These are phyloP conservation scores for Sebastes trivittatus DNA, from an alignment of 2,797 vertebrate genomes.

Conservation along the genomic window DNA sequence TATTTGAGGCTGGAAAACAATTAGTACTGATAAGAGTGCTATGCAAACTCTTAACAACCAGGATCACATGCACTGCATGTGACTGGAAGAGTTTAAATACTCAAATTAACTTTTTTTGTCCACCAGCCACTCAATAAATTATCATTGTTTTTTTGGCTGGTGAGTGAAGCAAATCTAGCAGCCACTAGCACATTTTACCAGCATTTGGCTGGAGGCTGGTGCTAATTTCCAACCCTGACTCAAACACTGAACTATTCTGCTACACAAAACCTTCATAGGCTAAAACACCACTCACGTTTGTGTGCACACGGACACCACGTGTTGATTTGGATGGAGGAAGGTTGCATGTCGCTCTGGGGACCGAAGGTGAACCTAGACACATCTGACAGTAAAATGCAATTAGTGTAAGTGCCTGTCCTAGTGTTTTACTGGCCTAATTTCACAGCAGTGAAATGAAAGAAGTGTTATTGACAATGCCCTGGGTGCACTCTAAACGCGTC, in stretches of 20 bases:
- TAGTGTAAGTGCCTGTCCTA: conserved; percentile 63
- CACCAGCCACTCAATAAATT: no score
- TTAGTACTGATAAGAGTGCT: background rate
- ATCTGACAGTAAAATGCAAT: conserved; percentile 70
- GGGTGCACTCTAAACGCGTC: conserved; percentile 51
- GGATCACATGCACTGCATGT: background rate
- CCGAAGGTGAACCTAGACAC: conserved; percentile 37
- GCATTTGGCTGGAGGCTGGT: no score
- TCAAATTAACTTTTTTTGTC: no score
- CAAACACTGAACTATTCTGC: background rate
- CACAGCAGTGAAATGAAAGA: conserved; percentile 55
- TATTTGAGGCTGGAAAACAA: conserved; percentile 20
- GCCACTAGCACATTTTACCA: no score
- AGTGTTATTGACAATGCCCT: conserved; percentile 51
- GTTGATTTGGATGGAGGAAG: conserved; percentile 29
- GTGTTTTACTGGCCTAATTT: conserved; percentile 71
- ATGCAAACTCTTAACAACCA: background rate
- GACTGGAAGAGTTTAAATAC: background rate
- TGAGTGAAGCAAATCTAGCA: no score
- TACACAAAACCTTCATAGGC: background rate
- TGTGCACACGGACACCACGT: background rate
- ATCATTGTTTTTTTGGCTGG: no score
- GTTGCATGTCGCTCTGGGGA: conserved; percentile 36
- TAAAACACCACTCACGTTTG: background rate
- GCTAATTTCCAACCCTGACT: no score